A percentile compares a stretch with the other conserved stretches of the same genome.
Evolutionary conservation across 2,888 invertebrate species (phyloP).

Genomic region (Agrenia bidenticulata): DNA sequence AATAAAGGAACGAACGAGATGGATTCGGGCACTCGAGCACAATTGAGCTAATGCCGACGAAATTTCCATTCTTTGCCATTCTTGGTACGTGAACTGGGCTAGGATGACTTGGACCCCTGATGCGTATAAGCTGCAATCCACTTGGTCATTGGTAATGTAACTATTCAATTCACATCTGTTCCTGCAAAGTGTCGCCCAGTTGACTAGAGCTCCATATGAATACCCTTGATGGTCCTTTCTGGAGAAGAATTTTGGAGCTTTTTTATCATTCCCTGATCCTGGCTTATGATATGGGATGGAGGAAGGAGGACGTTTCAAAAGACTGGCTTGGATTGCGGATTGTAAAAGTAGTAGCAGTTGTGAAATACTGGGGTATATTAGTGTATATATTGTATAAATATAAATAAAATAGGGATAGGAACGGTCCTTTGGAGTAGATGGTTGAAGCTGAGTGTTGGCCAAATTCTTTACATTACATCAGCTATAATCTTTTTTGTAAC

Average conservation of each 20-base stretch:
- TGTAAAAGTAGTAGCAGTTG: too few relatives aligned
- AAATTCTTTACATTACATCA: conserved; percentile 9
- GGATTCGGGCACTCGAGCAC: conserved; percentile 14
- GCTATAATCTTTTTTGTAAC: conserved; percentile 13
- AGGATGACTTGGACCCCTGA: conserved; percentile 12
- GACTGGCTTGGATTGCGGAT: too few relatives aligned
- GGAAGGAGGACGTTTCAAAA: too few relatives aligned
- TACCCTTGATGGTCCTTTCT: conserved; percentile 2
- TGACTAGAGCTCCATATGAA: conserved; percentile 4
- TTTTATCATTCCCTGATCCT: too few relatives aligned
- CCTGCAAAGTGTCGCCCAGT: conserved; percentile 17
- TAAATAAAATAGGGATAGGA: not conserved
- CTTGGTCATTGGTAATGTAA: conserved; percentile 21
- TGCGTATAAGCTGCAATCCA: conserved; percentile 11
- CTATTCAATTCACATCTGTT: conserved; percentile 21
- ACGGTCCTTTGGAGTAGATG: not conserved
- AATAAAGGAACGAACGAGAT: conserved; percentile 9
- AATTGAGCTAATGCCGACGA: conserved; percentile 19
- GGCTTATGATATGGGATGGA: too few relatives aligned
- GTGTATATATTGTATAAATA: too few relatives aligned
- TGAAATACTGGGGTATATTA: too few relatives aligned
- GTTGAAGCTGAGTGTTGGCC: conserved; percentile 3
- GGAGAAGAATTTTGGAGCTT: too few relatives aligned
- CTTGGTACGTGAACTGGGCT: not conserved
- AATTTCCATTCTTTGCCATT: conserved; percentile 12